Base-by-base conservation (phyloP, 2,888 invertebrate genomes). In the Hybos culiciformis region DNA sequence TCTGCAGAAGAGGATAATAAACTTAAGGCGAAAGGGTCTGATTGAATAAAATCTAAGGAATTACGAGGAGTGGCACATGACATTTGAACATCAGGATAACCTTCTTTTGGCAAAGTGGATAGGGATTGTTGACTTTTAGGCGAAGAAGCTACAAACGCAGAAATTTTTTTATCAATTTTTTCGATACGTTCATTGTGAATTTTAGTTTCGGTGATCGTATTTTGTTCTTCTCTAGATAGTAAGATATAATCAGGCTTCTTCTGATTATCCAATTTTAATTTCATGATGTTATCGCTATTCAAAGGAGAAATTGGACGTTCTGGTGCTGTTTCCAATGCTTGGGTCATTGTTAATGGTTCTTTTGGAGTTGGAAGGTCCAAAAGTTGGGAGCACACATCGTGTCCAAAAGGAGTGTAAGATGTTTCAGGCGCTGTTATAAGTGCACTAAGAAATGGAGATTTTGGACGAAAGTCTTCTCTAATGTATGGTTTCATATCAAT, bases 361-460 rank as follows among this genome's bases (percentile, higher is more conserved):
- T 70, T 67, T 44, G 63, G 62, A 4, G 63, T 64, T 37, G 67
- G 67, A 40, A 67, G 49, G 46, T 65, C 66, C 11, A 63, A 54
- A 24, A 58, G 44, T 44, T 67, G 65, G 19, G 64, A 63, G 43
- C 62, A 61, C 2, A 67, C 66, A 40, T 69, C 68, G 15, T 68
- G 61, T 20, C 71, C 70, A 20, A 75, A 67, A 1, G 78, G 77
- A 11, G 75, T 77, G 48, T 72, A 76, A 5, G 75, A 70, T 46
- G 73, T 68, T 34, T 78, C 74, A 1, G 83, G 77, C 5, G 78
- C 80, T 18, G 78, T 79, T 15, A 75, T 78, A 41, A 82, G 62
- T 12, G 83, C 82, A 42, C 73, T 72, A 9, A 79, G 70, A 56
- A 83, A 72, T 11, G 79, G 77, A 38, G 80, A 78, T 33, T 72